Percentiles rank a stretch among this genome's conserved stretches.
Conservation (phyloP, 2,113 vertebrate species). For the Lonchura striata region DNA sequence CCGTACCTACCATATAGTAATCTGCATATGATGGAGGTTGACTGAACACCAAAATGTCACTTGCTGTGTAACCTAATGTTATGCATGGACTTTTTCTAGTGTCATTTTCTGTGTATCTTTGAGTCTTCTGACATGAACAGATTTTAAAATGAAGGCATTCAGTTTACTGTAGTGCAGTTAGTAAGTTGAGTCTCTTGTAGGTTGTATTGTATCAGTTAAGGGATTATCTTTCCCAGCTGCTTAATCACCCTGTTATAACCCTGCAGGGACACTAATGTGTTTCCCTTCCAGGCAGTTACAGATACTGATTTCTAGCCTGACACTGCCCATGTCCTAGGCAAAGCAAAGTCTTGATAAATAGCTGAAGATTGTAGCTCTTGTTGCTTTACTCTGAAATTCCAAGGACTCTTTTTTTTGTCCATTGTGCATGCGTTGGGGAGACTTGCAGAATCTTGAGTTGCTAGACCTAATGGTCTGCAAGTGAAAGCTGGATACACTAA, state of each 20-base stretch:
- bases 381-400: slow-evolving; percentile 42
- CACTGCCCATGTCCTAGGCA: not conserved
- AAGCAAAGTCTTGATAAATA: not conserved
- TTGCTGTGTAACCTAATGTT: slow-evolving; percentile 53
- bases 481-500: slow-evolving; percentile 19
- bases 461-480: slow-evolving; percentile 60
- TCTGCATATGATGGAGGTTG: slow-evolving; percentile 68
- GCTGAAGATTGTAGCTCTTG: slow-evolving; percentile 12
- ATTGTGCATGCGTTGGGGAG: slow-evolving; percentile 36
- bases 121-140: slow-evolving; percentile 28
- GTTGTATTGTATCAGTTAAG: slow-evolving; percentile 26
- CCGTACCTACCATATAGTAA: slow-evolving; percentile 69
- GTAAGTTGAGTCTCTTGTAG: not conserved
- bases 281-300: slow-evolving; percentile 57
- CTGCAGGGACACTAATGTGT: slow-evolving; percentile 55
- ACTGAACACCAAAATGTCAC: slow-evolving; percentile 39
- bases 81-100: slow-evolving; percentile 44
- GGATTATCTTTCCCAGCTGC: slow-evolving; percentile 13
- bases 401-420: not conserved
- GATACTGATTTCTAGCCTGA: not conserved
- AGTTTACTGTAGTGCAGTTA: not conserved
- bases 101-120: slow-evolving; percentile 52
- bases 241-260: not conserved
- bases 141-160: slow-evolving; percentile 10
- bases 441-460: slow-evolving; percentile 40